Percentiles rank a stretch among this genome's conserved stretches.
phyloP scores from a whole-genome alignment of 2,888 invertebrate species.

The Tachina fera region DNA sequence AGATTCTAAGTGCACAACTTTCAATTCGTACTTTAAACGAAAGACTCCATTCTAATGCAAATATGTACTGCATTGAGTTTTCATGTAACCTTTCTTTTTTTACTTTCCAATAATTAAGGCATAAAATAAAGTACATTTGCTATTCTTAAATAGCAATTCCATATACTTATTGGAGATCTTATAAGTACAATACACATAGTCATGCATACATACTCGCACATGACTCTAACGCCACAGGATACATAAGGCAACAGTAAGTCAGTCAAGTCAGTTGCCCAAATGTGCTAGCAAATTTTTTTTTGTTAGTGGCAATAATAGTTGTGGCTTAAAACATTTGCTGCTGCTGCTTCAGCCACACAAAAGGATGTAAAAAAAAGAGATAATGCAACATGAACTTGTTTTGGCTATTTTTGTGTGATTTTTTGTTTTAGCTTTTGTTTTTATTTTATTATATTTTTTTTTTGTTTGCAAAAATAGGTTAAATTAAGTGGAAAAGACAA shows the following conservation, averaged over 20 bases:
- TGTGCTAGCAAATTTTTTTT: conserved; percentile 1
- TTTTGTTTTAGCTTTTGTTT: not conserved
- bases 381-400: conserved; percentile 67
- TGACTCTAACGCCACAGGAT: not conserved
- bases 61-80: not conserved
- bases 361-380: conserved; percentile 49
- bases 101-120: conserved; percentile 52
- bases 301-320: conserved; percentile 12
- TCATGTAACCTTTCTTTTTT: conserved; percentile 5
- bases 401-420: conserved; percentile 43
- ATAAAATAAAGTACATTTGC: not conserved
- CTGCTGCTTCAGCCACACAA: conserved; percentile 48
- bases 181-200: too few species aligned
- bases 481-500: conserved; percentile 27
- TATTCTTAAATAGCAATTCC: conserved; percentile 9
- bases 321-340: conserved; percentile 41
- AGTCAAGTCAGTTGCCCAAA: conserved; percentile 4
- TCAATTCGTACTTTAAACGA: not conserved
- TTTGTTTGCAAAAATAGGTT: conserved; percentile 42
- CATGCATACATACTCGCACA: not conserved
- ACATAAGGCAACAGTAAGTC: conserved; percentile 17
- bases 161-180: not conserved
- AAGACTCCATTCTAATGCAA: not conserved
- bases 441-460: not conserved
- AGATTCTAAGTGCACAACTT: conserved; percentile 13